Evolutionary conservation across 2,797 vertebrate species (phyloP).

Genomic region (Aulostomus chinensis): DNA sequence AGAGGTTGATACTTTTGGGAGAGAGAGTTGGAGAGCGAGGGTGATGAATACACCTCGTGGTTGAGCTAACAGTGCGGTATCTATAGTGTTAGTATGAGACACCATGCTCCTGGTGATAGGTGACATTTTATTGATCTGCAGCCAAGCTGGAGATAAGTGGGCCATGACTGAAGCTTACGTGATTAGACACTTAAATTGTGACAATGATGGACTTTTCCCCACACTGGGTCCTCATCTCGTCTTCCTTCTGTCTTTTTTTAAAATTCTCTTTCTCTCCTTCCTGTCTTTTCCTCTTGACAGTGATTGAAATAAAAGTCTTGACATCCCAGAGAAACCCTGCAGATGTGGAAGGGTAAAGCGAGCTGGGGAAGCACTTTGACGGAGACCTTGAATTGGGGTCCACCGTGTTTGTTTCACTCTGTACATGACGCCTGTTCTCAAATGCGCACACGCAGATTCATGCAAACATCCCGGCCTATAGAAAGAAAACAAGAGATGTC

Average conservation of each 20-base stretch:
- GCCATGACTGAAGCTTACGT: slow-evolving; percentile 29
- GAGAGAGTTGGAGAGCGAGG: slow-evolving; percentile 10
- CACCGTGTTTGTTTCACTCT: slow-evolving; percentile 34
- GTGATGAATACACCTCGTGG: slow-evolving; percentile 21
- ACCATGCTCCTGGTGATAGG: slow-evolving; percentile 34
- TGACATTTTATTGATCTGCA: slow-evolving; percentile 62
- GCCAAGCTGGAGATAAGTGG: slow-evolving; percentile 34
- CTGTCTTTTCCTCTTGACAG: not conserved
- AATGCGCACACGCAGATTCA: slow-evolving; percentile 2
- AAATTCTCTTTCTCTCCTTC: not conserved
- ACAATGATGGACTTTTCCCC: slow-evolving; percentile 15
- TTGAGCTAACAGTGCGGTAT: slow-evolving; percentile 18
- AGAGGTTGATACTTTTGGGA: slow-evolving; percentile 9
- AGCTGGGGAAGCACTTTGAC: slow-evolving; percentile 2
- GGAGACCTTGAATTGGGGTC: slow-evolving; percentile 23
- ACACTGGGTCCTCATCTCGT: slow-evolving; percentile 1
- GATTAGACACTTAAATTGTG: slow-evolving; percentile 41
- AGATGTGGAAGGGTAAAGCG: slow-evolving; percentile 9
- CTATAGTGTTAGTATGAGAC: slow-evolving; percentile 43
- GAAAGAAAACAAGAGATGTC: slow-evolving; percentile 6
- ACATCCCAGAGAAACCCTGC: not conserved
- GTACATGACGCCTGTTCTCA: not conserved
- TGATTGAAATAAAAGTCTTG: slow-evolving; percentile 5
- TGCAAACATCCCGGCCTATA: not conserved
- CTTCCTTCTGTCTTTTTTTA: not conserved